Evolutionary conservation across 1,140 invertebrate species (phyloP), one percentile per base, ranked within the genome.

Genomic region (Geopemphigus sp.): DNA sequence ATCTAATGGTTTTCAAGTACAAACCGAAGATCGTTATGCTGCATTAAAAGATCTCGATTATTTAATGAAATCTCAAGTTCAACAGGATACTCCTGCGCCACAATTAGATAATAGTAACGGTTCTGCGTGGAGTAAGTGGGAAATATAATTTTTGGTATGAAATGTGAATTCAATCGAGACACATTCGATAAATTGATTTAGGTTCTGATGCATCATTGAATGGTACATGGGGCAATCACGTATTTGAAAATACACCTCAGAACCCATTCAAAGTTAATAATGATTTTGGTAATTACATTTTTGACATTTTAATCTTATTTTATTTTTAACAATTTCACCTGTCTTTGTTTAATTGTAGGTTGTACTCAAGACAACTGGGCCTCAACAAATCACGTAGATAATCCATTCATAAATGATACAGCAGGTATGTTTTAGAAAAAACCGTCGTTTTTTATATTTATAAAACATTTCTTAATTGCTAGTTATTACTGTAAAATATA

Each of bases 31-130:
- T 85, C 88, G 91, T 82, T 94, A 94, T 85, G 92, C 93, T 63
- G 92, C 93, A 24, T 87, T 94, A 1, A 94, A 94, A 86, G 92
- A 94, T 85, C 87, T 94, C 66, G 93, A 94, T 84, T 88, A 85
- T 39, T 83, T 90, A 80, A 91, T 91, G 88, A 90, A 90, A 83
- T 81, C 81, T 66, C 84, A 84, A 81, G 76, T 81, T 66, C 73
- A 61, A 63, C 74, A 63, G 50, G 70, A 76, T 50, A 39, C 39
- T 74, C 54, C 70, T 74, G 47, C 66, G 26, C 29, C 68, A 4
- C 39, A 56, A 57, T 59, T 78, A 47, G 45, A 72, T 68, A 72
- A 66, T 45, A 80, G 54, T 57, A 70, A 56, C 47, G 59, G 47
- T 56, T 70, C 63, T 32, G 53, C 68, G 47, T 80, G 68, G 68